Percentiles rank a stretch among this genome's conserved stretches.
phyloP scores from a whole-genome alignment of 2,113 vertebrate genomes.

The Clarias batrachus region DNA sequence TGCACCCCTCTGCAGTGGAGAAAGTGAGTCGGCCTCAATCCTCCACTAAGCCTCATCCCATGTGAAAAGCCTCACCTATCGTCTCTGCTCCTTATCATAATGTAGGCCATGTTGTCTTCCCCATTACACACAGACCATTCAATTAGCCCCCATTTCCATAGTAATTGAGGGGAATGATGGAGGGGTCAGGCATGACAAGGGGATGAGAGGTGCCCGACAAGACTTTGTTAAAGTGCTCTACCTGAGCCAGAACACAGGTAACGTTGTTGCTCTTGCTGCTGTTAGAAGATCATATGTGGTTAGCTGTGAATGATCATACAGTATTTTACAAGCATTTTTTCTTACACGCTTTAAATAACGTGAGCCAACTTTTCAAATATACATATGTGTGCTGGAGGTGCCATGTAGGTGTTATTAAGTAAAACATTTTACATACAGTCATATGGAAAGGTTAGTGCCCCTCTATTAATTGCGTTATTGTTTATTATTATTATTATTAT shows the following conservation, averaged over 20 bases:
- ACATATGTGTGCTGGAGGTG: neutral
- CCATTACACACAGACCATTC: constrained; percentile 77
- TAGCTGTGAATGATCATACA: constrained; percentile 45
- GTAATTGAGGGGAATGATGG: constrained; percentile 72
- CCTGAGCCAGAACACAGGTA: constrained; percentile 36
- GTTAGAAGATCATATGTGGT: constrained; percentile 12
- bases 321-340: constrained; percentile 45
- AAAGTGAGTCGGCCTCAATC: constrained; percentile 51
- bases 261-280: constrained; percentile 20
- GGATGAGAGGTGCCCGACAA: constrained; percentile 64
- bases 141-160: constrained; percentile 82
- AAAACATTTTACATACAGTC: neutral
- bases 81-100: constrained; percentile 77
- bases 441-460: too few relatives aligned
- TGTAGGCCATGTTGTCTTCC: constrained; percentile 77
- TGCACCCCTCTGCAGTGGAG: constrained; percentile 43
- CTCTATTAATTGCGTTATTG: too few relatives aligned
- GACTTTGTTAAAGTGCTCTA: constrained; percentile 53
- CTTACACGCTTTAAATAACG: constrained; percentile 10
- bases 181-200: constrained; percentile 75
- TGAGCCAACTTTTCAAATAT: neutral
- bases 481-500: too few relatives aligned
- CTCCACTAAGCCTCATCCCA: constrained; percentile 66
- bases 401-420: too few relatives aligned
- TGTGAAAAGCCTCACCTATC: constrained; percentile 69